A percentile compares a stretch with the other conserved stretches of the same genome.
Conservation (phyloP, 1,140 invertebrate genomes). For the Eriocheir sinensis region DNA sequence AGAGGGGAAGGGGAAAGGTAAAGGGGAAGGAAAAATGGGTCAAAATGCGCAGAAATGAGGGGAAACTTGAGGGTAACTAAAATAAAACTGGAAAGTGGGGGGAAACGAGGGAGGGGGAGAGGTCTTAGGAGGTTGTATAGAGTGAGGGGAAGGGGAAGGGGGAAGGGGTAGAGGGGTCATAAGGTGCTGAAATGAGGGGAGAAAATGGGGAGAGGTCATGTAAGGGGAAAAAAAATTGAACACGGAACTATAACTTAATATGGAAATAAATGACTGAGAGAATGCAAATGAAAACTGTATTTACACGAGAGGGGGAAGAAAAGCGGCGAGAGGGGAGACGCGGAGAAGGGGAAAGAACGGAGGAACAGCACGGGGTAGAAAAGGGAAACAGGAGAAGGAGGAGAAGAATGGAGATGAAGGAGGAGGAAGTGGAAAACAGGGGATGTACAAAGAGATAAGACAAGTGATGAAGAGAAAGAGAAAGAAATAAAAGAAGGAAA, state of each 20-base stretch:
- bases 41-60: no score
- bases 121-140: not conserved
- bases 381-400: not conserved
- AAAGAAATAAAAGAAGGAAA: not conserved
- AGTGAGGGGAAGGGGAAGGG: not conserved
- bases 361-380: no score
- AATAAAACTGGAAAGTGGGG: no score
- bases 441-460: no score
- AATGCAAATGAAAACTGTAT: slow-evolving; percentile 15
- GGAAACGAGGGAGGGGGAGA: not conserved
- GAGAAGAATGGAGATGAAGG: not conserved
- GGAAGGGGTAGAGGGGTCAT: not conserved
- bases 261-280: not conserved
- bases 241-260: not conserved
- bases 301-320: not conserved
- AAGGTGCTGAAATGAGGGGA: no score
- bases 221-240: not conserved
- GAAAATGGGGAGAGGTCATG: no score
- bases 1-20: not conserved
- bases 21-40: not conserved
- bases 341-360: no score
- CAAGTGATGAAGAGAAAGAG: no score
- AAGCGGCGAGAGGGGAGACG: no score
- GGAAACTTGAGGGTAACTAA: no score
- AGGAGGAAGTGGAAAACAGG: not conserved